A percentile compares a stretch with the other conserved stretches of the same genome.
Conservation (phyloP, 2,113 vertebrate genomes). For the Polypterus senegalus region DNA sequence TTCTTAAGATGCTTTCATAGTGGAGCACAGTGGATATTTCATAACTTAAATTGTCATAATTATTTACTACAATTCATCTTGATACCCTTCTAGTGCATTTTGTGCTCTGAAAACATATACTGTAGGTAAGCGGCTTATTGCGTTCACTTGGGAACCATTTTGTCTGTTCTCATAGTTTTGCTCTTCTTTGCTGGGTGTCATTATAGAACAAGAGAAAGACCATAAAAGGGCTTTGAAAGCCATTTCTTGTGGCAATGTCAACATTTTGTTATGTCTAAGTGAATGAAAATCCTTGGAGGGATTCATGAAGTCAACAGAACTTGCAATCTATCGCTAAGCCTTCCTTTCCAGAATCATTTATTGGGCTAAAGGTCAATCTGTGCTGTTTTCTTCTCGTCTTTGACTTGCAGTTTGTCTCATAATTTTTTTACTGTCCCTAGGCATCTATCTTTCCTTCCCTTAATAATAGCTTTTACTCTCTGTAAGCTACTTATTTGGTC, state of each 20-base stretch:
- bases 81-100: background rate
- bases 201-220: background rate
- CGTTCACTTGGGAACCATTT: background rate
- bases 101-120: background rate
- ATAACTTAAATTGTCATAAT: conserved; percentile 1
- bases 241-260: background rate
- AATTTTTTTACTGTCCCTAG: no score
- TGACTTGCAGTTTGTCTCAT: no score
- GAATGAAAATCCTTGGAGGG: background rate
- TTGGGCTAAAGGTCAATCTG: no score
- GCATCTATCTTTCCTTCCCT: no score
- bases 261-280: background rate
- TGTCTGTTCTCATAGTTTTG: background rate
- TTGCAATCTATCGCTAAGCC: no score
- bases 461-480: no score
- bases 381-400: no score
- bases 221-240: background rate
- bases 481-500: no score
- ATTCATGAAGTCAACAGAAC: no score
- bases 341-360: no score
- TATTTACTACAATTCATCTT: background rate
- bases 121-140: background rate
- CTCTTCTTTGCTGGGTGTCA: background rate
- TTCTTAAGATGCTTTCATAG: no score
- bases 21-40: no score